Evolutionary conservation across 1,140 invertebrate species (phyloP), one percentile per base, ranked within the genome.

Genomic region (Brachionus manjavacas): DNA sequence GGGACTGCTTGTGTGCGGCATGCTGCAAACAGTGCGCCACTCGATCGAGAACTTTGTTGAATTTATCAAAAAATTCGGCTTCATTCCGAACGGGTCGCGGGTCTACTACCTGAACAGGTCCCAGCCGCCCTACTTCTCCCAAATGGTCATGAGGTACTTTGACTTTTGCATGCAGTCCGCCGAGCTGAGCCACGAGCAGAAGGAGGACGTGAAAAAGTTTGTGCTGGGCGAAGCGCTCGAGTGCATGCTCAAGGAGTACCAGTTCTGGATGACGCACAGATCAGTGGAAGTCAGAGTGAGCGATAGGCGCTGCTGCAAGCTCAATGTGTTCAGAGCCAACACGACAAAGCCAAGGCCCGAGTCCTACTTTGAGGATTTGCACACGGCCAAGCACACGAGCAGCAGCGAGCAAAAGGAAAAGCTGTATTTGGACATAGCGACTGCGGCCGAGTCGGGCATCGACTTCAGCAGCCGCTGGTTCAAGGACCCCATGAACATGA

Each of bases 381-480:
- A 87, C 52, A 84, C 68, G 16, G 68, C 68, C 39, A 72, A 39
- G 11, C 31, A 80, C 39, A 9, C n/a, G 7, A 60, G 35, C 31
- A 74, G 68, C 60, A 25, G 16, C 79, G 84, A 60, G 8, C 85
- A 86, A 20, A 86, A 85, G 87, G 92, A 94, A 85, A 91, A 92
- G 64, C 91, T 94, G 85, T 96, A 94, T 86, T 91, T 93, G 0
- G 93, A 96, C 88, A 87, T 96, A 2, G 95, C 95, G 87, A 93
- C 95, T 0, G 95, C 94, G 0, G 95, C 95, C 0, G 95, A 98
- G 88, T 95, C 94, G 0, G 96, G 95, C 2, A 97, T 95, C 95
- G 96, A 98, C 88, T 98, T 96, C 89, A 95, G 94, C 12, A 94
- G 93, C 4, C 91, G 95, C 68, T 97, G 96, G 96, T 96, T 95